phyloP scores from a whole-genome alignment of 2,113 vertebrate genomes.

The Trichomycterus rosablanca region DNA sequence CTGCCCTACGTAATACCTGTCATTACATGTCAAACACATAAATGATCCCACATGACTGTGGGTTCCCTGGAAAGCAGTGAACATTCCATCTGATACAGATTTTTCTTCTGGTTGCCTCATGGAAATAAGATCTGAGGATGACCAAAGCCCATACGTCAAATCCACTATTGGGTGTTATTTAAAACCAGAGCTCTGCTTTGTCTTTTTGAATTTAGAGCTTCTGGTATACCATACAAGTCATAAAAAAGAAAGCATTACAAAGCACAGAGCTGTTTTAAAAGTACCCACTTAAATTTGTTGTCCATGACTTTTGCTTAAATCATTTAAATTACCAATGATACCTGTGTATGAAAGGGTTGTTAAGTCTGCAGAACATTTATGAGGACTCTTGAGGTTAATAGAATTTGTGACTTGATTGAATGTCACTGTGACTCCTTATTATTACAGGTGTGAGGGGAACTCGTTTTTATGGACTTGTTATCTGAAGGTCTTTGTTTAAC shows the following conservation, averaged over 20 bases:
- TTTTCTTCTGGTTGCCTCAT: background rate
- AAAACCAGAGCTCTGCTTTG: background rate
- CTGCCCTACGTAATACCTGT: too few relatives aligned
- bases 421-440: too few relatives aligned
- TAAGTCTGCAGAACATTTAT: slow-evolving; percentile 23
- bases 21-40: background rate
- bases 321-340: slow-evolving; percentile 6
- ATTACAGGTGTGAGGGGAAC: too few relatives aligned
- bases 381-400: too few relatives aligned
- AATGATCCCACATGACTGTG: background rate
- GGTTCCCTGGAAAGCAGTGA: background rate
- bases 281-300: slow-evolving; percentile 17
- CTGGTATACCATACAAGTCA: slow-evolving; percentile 5
- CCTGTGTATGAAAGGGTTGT: slow-evolving; percentile 2
- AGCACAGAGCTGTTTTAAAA: slow-evolving; percentile 26
- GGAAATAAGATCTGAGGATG: slow-evolving; percentile 1
- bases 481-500: too few relatives aligned
- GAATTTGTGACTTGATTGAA: too few relatives aligned
- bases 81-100: background rate
- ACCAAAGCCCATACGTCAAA: background rate
- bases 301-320: slow-evolving; percentile 18
- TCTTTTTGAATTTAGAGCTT: background rate
- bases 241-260: slow-evolving; percentile 21
- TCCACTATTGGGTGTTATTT: background rate
- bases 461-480: too few relatives aligned